Conservation (phyloP, 2,113 vertebrate genomes). For the Tachysurus fulvidraco region DNA sequence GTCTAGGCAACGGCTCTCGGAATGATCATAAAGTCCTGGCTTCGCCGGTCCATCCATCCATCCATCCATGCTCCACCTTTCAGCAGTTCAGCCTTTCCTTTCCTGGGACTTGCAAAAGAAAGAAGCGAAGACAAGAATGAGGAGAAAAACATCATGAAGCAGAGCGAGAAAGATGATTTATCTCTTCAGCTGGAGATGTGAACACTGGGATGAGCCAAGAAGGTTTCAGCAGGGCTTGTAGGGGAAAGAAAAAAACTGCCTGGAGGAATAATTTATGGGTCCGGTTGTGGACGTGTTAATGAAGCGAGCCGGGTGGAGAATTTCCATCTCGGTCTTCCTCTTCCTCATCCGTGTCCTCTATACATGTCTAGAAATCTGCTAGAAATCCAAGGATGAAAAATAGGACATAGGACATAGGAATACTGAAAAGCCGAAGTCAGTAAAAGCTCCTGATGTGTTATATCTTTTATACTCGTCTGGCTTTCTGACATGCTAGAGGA, state of each 20-base stretch:
- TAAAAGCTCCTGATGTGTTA: not conserved
- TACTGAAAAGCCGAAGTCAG: not conserved
- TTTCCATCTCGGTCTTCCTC: slow-evolving; percentile 51
- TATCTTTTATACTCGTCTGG: not conserved
- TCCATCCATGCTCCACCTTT: slow-evolving; percentile 6
- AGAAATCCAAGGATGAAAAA: not conserved
- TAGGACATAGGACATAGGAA: too few relatives aligned
- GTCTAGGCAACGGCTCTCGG: slow-evolving; percentile 7
- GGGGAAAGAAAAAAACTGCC: slow-evolving; percentile 21
- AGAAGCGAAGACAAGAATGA: slow-evolving; percentile 53
- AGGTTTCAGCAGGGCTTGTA: slow-evolving; percentile 46
- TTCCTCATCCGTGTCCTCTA: slow-evolving; percentile 8
- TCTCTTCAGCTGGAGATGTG: slow-evolving; percentile 61
- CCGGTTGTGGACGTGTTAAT: slow-evolving; percentile 52
- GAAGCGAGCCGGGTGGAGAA: slow-evolving; percentile 40
- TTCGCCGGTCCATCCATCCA: not conserved
- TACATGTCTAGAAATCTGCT: not conserved
- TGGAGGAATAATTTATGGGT: slow-evolving; percentile 57
- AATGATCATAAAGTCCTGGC: not conserved
- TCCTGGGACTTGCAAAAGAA: slow-evolving; percentile 38
- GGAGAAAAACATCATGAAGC: slow-evolving; percentile 47
- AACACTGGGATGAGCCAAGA: slow-evolving; percentile 51
- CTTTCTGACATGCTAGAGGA: not conserved
- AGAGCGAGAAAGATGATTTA: slow-evolving; percentile 53
- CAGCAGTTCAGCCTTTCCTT: slow-evolving; percentile 36